These are phyloP conservation scores for Carettochelys insculpta DNA, from an alignment of 2,113 vertebrate genomes.

Conservation along the genomic window DNA sequence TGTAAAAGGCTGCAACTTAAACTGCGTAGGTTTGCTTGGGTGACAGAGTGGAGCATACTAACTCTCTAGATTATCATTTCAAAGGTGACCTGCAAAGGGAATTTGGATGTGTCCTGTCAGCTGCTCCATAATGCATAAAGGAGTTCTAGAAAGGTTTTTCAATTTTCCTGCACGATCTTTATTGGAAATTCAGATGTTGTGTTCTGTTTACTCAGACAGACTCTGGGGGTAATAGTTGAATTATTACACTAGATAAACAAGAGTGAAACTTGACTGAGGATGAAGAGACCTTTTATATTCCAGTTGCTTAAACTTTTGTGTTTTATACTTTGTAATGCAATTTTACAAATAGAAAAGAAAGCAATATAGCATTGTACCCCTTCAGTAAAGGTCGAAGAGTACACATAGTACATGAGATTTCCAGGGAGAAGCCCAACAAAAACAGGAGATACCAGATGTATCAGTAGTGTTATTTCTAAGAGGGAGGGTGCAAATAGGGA, in stretches of 20 bases:
- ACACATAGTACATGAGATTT: not conserved
- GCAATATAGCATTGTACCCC: not conserved
- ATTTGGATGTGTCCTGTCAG: not conserved
- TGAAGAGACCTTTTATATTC: not conserved
- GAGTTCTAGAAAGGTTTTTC: not conserved
- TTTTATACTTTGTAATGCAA: conserved; percentile 20
- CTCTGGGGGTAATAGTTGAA: conserved; percentile 7
- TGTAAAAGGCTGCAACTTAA: conserved; percentile 16
- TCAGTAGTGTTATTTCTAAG: not conserved
- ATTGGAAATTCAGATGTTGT: not conserved
- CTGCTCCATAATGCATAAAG: not conserved
- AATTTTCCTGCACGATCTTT: not conserved
- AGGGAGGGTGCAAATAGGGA: not conserved
- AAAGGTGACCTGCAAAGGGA: not conserved
- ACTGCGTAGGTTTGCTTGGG: not conserved
- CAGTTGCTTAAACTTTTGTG: not conserved
- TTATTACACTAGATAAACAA: not conserved
- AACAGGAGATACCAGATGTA: not conserved
- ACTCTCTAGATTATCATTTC: not conserved
- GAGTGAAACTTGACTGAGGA: not conserved
- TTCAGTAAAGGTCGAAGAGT: conserved; percentile 31
- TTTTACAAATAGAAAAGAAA: conserved; percentile 28
- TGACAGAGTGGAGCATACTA: not conserved
- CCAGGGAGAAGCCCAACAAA: not conserved
- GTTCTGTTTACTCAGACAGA: not conserved